phyloP scores from a whole-genome alignment of 2,888 invertebrate genomes.

The Ceriagrion tenellum region DNA sequence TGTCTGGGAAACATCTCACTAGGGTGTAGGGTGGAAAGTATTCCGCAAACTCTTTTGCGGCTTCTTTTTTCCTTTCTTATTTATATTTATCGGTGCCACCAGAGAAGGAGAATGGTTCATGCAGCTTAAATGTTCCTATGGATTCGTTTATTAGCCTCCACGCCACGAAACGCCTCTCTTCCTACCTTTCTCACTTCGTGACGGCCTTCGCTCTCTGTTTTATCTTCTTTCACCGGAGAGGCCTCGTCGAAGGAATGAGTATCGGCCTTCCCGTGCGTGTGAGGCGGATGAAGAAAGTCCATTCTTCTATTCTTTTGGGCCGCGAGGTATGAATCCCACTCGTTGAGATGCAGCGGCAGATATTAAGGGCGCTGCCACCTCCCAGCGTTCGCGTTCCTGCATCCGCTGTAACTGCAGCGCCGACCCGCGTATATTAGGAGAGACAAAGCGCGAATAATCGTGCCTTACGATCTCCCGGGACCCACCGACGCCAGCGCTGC shows the following conservation, averaged over 20 bases:
- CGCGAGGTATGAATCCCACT: neutral
- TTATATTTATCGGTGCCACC: neutral
- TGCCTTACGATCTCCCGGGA: neutral
- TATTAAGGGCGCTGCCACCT: neutral
- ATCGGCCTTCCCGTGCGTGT: neutral
- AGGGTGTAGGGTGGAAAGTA: neutral
- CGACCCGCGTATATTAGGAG: neutral
- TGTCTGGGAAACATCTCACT: neutral
- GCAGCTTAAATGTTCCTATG: neutral
- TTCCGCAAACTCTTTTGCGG: neutral
- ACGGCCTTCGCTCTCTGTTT: neutral
- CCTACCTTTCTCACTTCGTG: neutral
- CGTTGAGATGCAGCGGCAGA: constrained; percentile 10
- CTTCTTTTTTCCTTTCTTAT: neutral
- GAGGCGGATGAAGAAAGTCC: neutral
- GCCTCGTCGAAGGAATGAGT: neutral
- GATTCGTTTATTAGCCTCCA: neutral
- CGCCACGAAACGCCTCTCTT: neutral
- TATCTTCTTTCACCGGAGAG: neutral
- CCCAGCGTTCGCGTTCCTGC: neutral
- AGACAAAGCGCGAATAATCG: constrained; percentile 31
- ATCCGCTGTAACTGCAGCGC: neutral
- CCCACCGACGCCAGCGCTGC: neutral
- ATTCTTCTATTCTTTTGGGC: neutral
- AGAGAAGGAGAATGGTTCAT: neutral